phyloP scores from a whole-genome alignment of 2,888 invertebrate species.

The Drosophila peninsularis region DNA sequence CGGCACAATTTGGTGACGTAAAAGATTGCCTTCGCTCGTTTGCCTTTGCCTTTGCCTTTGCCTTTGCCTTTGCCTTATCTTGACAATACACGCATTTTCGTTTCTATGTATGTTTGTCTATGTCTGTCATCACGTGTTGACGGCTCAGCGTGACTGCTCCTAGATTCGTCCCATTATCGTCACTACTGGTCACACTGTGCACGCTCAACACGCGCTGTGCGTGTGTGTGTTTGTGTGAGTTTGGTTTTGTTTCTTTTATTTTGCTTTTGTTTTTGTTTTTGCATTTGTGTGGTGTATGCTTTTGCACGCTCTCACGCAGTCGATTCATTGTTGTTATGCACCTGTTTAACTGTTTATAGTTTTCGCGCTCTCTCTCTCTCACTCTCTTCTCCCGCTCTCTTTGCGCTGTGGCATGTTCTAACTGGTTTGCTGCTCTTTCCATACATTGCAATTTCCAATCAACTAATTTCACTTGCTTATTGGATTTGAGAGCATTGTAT shows the following conservation, averaged over 20 bases:
- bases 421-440: conserved; percentile 62
- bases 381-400: conserved; percentile 18
- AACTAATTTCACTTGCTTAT: conserved; percentile 64
- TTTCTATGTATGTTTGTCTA: not conserved
- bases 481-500: conserved; percentile 59
- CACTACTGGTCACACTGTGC: conserved; percentile 54
- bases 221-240: conserved; percentile 5
- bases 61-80: conserved; percentile 59
- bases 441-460: conserved; percentile 60
- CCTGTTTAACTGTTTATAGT: conserved; percentile 75
- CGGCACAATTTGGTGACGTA: conserved; percentile 56
- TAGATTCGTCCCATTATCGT: conserved; percentile 24
- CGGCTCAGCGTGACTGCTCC: conserved; percentile 28
- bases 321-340: conserved; percentile 56
- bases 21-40: conserved; percentile 67
- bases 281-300: conserved; percentile 28
- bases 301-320: conserved; percentile 34
- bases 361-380: conserved; percentile 3
- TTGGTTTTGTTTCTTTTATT: not conserved
- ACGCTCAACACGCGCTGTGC: conserved; percentile 20
- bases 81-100: conserved; percentile 16
- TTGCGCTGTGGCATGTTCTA: conserved; percentile 48
- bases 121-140: conserved; percentile 63
- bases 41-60: conserved; percentile 43
- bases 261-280: conserved; percentile 4